phyloP scores from a whole-genome alignment of 2,888 invertebrate species.

The Conomelus anceps region DNA sequence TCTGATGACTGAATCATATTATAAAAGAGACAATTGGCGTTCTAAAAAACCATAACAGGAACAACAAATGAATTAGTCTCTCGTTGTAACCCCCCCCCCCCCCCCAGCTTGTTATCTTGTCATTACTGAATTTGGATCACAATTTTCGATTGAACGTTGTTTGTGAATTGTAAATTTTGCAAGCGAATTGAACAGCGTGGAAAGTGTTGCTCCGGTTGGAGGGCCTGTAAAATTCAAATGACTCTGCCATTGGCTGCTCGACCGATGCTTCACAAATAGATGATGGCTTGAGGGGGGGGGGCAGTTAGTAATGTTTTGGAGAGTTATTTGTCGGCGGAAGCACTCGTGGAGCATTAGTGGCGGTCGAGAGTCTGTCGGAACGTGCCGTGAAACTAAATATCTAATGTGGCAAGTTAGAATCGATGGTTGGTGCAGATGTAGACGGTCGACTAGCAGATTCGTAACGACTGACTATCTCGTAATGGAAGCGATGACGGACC shows the following conservation, averaged over 20 bases:
- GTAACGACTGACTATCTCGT: neutral
- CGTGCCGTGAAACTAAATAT: constrained; percentile 7
- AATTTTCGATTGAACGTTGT: neutral
- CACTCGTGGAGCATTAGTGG: neutral
- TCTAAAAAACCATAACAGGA: neutral
- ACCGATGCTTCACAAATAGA: neutral
- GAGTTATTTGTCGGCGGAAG: neutral
- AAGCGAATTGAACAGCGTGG: no score
- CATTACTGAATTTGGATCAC: neutral
- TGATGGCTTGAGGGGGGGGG: neutral
- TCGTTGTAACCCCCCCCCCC: neutral
- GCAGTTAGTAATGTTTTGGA: neutral
- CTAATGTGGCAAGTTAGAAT: constrained; percentile 3
- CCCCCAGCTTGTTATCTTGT: neutral
- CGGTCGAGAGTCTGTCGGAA: neutral
- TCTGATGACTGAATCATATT: no score
- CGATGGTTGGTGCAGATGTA: neutral
- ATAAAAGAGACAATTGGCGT: neutral
- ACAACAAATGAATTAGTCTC: neutral
- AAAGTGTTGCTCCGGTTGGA: neutral
- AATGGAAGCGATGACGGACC: neutral
- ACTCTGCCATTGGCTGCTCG: neutral
- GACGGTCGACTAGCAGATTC: neutral
- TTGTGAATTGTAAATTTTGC: neutral
- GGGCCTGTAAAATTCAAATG: neutral